Conservation (phyloP, 2,797 vertebrate genomes). For the Sardinella longiceps region DNA sequence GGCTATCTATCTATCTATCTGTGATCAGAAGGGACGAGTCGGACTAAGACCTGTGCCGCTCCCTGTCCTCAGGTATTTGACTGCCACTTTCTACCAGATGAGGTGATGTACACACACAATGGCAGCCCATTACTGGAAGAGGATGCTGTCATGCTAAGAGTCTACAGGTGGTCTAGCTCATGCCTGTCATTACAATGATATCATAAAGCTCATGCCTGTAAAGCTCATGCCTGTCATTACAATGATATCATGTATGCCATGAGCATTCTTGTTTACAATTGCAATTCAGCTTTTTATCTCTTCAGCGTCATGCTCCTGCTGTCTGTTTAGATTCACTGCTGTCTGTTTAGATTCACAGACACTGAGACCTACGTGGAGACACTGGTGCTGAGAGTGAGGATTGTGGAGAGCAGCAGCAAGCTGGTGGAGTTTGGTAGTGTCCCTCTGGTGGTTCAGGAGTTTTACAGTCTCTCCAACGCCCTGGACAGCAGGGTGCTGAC, state of each 20-base stretch:
- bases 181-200: not conserved
- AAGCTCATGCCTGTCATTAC: too few relatives aligned
- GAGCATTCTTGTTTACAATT: not conserved
- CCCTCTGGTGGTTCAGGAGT: constrained; percentile 73
- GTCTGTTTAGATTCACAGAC: constrained; percentile 74
- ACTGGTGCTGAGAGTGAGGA: constrained; percentile 64
- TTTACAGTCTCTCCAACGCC: constrained; percentile 73
- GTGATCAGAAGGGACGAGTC: not conserved
- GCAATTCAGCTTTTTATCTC: not conserved
- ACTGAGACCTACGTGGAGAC: constrained; percentile 71
- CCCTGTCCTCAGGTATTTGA: constrained; percentile 72
- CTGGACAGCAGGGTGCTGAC: constrained; percentile 67
- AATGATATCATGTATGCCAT: not conserved
- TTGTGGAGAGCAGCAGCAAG: constrained; percentile 59
- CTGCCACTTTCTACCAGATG: constrained; percentile 71
- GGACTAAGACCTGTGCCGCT: not conserved
- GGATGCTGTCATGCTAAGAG: constrained; percentile 68
- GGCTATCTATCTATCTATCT: not conserved
- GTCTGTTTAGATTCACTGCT: not conserved
- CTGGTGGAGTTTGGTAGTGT: constrained; percentile 64
- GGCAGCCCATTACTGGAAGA: constrained; percentile 72
- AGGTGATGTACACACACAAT: constrained; percentile 70
- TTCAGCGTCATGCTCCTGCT: not conserved
- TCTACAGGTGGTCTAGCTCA: constrained; percentile 67
- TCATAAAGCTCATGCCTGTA: too few relatives aligned